Conservation (phyloP, 2,888 invertebrate genomes). For the Muschampia plurimacula region DNA sequence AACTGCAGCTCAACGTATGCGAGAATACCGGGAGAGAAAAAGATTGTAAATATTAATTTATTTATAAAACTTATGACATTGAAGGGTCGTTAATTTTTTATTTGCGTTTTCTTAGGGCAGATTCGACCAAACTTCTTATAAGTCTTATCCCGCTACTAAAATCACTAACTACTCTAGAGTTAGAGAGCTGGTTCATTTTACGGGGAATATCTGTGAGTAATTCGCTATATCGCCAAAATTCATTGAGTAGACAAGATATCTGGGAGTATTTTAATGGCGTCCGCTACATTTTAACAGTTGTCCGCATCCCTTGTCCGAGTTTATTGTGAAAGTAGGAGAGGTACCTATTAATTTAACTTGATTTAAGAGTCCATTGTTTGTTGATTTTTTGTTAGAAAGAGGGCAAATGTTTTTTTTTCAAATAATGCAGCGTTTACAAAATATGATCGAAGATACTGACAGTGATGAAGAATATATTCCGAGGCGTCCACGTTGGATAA, state of each 20-base stretch:
- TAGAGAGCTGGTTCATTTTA: background rate
- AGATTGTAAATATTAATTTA: constrained; percentile 47
- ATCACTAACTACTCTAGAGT: background rate
- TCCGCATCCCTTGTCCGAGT: background rate
- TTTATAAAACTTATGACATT: background rate
- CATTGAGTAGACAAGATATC: background rate
- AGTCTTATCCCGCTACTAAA: background rate
- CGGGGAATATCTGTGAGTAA: background rate
- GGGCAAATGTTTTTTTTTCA: background rate
- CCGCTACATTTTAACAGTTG: constrained; percentile 1
- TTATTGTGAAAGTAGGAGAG: background rate
- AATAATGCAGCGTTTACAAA: background rate
- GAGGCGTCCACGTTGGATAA: background rate
- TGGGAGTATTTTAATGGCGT: constrained; percentile 3
- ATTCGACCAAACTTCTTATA: no score
- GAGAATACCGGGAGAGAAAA: constrained; percentile 48
- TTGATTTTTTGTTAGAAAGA: background rate
- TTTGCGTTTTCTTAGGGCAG: background rate
- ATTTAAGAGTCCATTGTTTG: background rate
- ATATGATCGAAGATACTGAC: constrained; percentile 1
- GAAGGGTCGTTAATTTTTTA: background rate
- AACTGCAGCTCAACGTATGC: constrained; percentile 49
- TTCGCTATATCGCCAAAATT: background rate
- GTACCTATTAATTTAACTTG: no score
- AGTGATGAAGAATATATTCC: background rate